Base-by-base conservation (phyloP, 2,113 vertebrate genomes). In the Athene cunicularia region DNA sequence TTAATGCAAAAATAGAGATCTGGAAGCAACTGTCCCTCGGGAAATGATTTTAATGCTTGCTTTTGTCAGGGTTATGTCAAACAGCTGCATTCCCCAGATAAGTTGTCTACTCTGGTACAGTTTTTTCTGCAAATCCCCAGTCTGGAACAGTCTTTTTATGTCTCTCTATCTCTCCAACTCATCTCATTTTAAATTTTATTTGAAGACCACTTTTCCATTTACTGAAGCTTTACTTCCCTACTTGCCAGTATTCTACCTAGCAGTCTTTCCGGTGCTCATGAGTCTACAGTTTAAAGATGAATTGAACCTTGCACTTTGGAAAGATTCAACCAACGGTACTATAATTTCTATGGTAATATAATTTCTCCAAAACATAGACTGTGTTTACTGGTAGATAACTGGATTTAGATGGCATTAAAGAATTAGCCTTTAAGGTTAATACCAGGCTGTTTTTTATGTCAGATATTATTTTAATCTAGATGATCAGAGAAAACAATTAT, bases 81-180 rank as follows among this genome's bases (percentile, higher is more conserved):
- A 71, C 91, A 93, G 80, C 88, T 94, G 90, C 52, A 45, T 77
- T 93, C 26, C 47, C 58, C 72, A 86, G 91, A 91, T 95, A 96
- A 93, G 55, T 92, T 93, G 45, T 84, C 82, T 77, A 2, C 67
- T 71, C 50, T 77, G 43, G 56, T 58, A 73, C 71, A 58, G 10
- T 45, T 92, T 94, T 88, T 88, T 81, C 88, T 91, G 37, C 75
- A 93, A 60, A 88, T 94, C 50, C 24, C 30, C 32, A 56, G 55
- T 84, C 82, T 84, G 59, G 23, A 92, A 32, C 11, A 84, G 59
- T 37, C 71, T 76, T 93, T 70, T 86, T 79, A 55, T 82, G 77
- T 76, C 24, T 87, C 24, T 86, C 3, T 74, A 75, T 71, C 79
- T 92, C 67, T 90, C 17, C 59, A 86, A 3, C 33, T 88, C 50